Base-by-base conservation (phyloP, 2,113 vertebrate genomes). In the Suricata suricatta region DNA sequence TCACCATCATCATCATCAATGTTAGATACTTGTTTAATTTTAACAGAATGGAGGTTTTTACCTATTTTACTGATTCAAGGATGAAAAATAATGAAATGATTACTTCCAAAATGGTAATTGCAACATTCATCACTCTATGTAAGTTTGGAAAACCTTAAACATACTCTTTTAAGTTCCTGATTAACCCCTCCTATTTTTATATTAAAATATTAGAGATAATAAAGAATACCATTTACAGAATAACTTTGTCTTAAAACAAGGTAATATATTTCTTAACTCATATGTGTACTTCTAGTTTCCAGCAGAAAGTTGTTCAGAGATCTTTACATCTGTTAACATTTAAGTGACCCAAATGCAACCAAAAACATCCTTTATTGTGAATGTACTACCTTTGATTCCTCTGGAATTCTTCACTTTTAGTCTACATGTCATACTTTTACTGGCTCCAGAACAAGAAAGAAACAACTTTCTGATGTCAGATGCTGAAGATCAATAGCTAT, bases 401-500 rank as follows among this genome's bases (percentile, higher is more conserved):
- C 33, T 97, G 96, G 96, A 98, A 97, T 92, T 96, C 96, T 97
- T 98, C 95, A 98, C 97, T 98, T 98, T 98, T 93, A 97, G 96
- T 95, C 91, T 98, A 27, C 83, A 96, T 97, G 91, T 93, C 91
- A 98, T 92, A 93, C 94, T 96, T 76, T 97, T 83, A 88, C 74
- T 97, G 95, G 86, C 96, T 95, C 97, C 83, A 97, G 82, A 98
- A 96, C 91, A 95, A 98, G 93, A 98, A 98, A 96, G 68, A 92
- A 97, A 93, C 76, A 13, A 98, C 97, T 96, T 98, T 98, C 97
- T 98, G 92, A 97, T 82, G 95, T 97, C 98, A 99, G 97, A 98
- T 98, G 97, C 96, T 98, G 97, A 98, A 98, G 98, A 99, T 99
- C 99, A 99, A 99, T 99, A 99, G 98, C 97, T 98, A 98, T 98